Evolutionary conservation across 2,797 vertebrate species (phyloP).

Genomic region (Myotis daubentonii): DNA sequence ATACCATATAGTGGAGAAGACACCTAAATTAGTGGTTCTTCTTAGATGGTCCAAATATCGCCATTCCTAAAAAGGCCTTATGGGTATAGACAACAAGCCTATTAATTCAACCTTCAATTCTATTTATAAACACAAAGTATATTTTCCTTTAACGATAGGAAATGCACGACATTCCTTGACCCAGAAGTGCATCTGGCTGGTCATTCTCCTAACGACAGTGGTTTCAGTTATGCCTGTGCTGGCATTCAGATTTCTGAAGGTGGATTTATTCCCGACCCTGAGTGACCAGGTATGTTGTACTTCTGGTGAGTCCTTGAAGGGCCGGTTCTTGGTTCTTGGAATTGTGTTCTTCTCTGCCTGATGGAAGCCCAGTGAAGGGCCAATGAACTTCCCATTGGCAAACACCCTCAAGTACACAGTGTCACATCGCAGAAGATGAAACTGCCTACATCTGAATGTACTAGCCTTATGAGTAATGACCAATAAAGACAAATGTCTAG

Average conservation of each 20-base stretch:
- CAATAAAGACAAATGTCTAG: neutral
- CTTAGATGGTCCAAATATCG: neutral
- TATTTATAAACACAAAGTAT: slow-evolving; percentile 8
- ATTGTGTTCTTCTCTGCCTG: neutral
- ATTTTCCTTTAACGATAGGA: slow-evolving; percentile 82
- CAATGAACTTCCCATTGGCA: neutral
- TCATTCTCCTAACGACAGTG: slow-evolving; percentile 90
- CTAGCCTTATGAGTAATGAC: neutral
- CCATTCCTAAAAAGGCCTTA: neutral
- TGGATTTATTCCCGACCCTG: slow-evolving; percentile 86
- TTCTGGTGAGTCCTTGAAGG: neutral
- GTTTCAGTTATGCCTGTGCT: slow-evolving; percentile 88
- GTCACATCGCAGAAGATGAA: neutral
- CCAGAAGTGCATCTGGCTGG: slow-evolving; percentile 89
- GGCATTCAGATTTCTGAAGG: slow-evolving; percentile 86
- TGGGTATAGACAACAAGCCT: neutral
- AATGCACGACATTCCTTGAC: slow-evolving; percentile 87
- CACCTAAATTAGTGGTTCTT: neutral
- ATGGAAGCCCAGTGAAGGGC: neutral
- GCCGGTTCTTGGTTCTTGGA: neutral
- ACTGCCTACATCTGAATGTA: neutral
- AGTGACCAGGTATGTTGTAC: slow-evolving; percentile 86
- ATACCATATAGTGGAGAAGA: neutral
- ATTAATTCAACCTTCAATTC: neutral
- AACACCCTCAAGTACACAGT: neutral